Conservation (phyloP, 2,113 vertebrate species). For the Illadopsis cleaveri region DNA sequence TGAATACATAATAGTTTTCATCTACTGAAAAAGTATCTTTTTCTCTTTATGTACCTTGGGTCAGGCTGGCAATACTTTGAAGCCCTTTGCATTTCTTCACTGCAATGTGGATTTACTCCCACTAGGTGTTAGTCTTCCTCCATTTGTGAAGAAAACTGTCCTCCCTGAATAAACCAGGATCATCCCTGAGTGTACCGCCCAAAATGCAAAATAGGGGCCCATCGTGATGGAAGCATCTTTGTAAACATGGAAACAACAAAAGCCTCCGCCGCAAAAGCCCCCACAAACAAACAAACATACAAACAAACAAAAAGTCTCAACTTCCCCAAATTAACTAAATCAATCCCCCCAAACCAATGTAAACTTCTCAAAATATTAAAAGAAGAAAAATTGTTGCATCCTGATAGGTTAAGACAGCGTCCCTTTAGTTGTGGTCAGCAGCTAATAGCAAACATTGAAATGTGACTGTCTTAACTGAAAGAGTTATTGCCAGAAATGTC, state of each 20-base stretch:
- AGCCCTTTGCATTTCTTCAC: neutral
- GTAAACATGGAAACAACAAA: neutral
- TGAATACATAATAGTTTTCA: neutral
- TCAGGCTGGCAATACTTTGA: neutral
- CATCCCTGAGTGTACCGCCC: neutral
- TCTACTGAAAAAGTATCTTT: neutral
- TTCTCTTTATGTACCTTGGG: neutral
- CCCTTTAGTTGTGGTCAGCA: neutral
- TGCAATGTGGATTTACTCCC: slow-evolving; percentile 29
- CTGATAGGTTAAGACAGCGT: neutral
- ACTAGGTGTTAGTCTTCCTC: slow-evolving; percentile 69
- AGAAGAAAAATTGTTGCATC: neutral
- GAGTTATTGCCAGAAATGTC: neutral
- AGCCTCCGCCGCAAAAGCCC: rapidly evolving
- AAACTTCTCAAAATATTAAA: neutral
- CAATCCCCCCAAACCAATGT: neutral
- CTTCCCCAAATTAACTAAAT: neutral
- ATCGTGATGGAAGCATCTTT: neutral
- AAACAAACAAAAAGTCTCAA: neutral
- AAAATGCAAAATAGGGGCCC: neutral
- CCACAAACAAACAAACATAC: neutral
- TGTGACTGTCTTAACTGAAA: neutral
- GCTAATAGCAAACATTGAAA: neutral
- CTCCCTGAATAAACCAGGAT: neutral
- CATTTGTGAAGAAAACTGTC: neutral